A percentile compares a stretch with the other conserved stretches of the same genome.
Conservation (phyloP, 2,888 invertebrate species). For the Brassicogethes aeneus region DNA sequence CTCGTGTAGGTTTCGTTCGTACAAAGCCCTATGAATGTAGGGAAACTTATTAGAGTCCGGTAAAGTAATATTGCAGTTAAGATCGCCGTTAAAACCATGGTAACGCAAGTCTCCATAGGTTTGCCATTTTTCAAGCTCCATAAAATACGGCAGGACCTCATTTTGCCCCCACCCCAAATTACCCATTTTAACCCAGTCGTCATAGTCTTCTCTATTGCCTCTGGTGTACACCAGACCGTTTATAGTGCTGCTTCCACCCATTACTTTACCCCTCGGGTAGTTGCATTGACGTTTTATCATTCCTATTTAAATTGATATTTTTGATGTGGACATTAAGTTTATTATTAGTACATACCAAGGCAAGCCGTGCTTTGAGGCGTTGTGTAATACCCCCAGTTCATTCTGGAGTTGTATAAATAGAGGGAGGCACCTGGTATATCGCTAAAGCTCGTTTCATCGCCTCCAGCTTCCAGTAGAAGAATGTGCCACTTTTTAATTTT, state of each 20-base stretch:
- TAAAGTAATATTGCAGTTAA: slow-evolving; percentile 66
- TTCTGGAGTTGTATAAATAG: background rate
- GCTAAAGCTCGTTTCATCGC: background rate
- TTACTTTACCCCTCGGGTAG: slow-evolving; percentile 9
- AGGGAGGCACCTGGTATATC: background rate
- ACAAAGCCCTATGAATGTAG: slow-evolving; percentile 66
- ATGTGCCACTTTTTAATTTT: background rate
- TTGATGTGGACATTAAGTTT: background rate
- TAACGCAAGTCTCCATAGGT: slow-evolving; percentile 50
- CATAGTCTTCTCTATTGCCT: slow-evolving; percentile 60
- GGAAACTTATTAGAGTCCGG: slow-evolving; percentile 48
- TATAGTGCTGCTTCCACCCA: slow-evolving; percentile 7
- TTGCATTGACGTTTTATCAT: slow-evolving; percentile 4
- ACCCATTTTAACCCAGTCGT: slow-evolving; percentile 67
- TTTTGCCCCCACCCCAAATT: slow-evolving; percentile 82
- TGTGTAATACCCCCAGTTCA: background rate
- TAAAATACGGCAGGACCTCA: slow-evolving; percentile 73
- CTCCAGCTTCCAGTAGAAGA: slow-evolving; percentile 1
- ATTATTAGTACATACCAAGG: background rate
- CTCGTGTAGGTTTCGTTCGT: slow-evolving; percentile 67
- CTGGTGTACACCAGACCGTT: slow-evolving; percentile 6
- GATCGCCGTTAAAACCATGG: slow-evolving; percentile 58
- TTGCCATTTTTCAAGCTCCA: slow-evolving; percentile 78
- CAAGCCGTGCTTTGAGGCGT: background rate
- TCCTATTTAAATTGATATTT: background rate